phyloP scores from a whole-genome alignment of 2,113 vertebrate species.

The Aythya baeri region DNA sequence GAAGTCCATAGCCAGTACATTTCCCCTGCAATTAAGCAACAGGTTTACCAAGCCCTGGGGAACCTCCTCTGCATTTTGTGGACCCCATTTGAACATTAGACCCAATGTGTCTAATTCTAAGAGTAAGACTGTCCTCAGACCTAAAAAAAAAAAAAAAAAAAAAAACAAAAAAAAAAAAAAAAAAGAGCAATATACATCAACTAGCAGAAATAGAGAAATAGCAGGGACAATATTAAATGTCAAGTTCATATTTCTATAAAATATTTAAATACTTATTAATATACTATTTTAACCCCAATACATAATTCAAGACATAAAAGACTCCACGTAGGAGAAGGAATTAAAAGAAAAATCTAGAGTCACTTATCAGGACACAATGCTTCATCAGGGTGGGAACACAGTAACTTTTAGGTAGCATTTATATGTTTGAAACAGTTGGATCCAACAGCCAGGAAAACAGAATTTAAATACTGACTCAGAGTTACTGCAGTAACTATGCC shows the following conservation, averaged over 20 bases:
- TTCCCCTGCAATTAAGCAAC: background rate
- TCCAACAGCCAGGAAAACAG: background rate
- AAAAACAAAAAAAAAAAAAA: background rate
- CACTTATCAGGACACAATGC: background rate
- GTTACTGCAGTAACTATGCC: background rate
- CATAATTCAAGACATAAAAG: background rate
- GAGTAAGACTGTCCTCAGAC: background rate
- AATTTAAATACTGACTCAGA: slow-evolving; percentile 31
- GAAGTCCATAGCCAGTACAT: background rate
- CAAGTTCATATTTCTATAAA: background rate
- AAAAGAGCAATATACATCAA: background rate
- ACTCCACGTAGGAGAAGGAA: background rate
- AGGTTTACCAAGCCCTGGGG: background rate
- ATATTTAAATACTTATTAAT: background rate
- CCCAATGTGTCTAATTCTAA: background rate
- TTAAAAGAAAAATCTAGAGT: background rate
- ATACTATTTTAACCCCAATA: background rate
- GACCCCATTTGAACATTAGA: background rate
- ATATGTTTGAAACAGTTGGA: background rate
- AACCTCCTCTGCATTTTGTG: background rate
- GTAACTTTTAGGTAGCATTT: background rate
- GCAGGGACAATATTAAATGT: background rate
- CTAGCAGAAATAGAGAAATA: background rate
- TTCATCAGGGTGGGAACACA: background rate
- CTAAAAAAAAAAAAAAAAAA: background rate